Evolutionary conservation across 2,113 vertebrate species (phyloP).

Genomic region (Gambusia affinis): DNA sequence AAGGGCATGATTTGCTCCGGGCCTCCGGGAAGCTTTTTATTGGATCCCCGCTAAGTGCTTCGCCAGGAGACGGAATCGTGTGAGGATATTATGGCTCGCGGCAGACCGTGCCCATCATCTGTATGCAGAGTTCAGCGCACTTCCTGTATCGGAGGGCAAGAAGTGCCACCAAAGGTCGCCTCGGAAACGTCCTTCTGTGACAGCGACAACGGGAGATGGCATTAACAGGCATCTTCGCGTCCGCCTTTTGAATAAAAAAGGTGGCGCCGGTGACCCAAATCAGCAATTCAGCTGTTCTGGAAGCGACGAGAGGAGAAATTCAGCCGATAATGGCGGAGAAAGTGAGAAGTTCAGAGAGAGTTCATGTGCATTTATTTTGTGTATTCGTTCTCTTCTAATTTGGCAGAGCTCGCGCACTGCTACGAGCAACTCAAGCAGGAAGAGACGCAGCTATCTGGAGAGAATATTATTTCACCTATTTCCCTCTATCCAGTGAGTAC

Average conservation of each 20-base stretch:
- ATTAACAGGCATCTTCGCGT: conserved; percentile 59
- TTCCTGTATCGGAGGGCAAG: conserved; percentile 65
- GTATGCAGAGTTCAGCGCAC: conserved; percentile 69
- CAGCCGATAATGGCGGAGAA: conserved; percentile 32
- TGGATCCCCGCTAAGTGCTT: conserved; percentile 59
- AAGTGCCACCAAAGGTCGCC: conserved; percentile 68
- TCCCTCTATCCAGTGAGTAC: not conserved
- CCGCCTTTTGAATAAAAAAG: conserved; percentile 51
- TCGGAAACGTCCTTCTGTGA: conserved; percentile 64
- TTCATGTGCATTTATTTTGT: conserved; percentile 46
- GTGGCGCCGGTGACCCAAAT: conserved; percentile 64
- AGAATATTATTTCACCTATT: conserved; percentile 29
- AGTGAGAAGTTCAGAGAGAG: conserved; percentile 43
- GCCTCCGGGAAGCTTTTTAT: conserved; percentile 37
- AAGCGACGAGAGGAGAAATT: conserved; percentile 8
- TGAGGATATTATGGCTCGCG: conserved; percentile 48
- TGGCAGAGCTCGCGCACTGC: conserved; percentile 20
- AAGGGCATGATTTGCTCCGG: conserved; percentile 53
- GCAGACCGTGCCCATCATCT: conserved; percentile 54
- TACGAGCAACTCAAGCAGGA: conserved; percentile 7
- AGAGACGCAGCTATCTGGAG: conserved; percentile 1
- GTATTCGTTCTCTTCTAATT: conserved; percentile 29
- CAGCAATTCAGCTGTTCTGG: conserved; percentile 43
- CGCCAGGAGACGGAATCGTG: conserved; percentile 37
- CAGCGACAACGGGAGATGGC: conserved; percentile 57